These are phyloP conservation scores for Myathropa florea DNA, from an alignment of 2,888 invertebrate species.

Conservation along the genomic window DNA sequence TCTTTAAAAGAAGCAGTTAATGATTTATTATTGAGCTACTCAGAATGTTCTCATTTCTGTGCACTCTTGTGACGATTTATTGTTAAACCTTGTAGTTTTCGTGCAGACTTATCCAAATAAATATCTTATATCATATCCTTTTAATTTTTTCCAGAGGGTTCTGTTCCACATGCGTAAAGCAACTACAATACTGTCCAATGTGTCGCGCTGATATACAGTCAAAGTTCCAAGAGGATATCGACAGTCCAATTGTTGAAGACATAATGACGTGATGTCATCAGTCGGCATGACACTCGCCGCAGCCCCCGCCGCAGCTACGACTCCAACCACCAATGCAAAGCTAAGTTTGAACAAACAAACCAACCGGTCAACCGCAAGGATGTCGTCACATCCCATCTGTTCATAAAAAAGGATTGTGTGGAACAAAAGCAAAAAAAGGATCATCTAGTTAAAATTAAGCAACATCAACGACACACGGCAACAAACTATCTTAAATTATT, in stretches of 20 bases:
- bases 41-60: too few relatives aligned
- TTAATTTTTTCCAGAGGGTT: slow-evolving; percentile 87
- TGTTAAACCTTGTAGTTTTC: too few relatives aligned
- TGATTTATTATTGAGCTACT: too few relatives aligned
- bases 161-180: slow-evolving; percentile 89
- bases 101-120: too few relatives aligned
- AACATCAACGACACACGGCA: not conserved
- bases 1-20: too few relatives aligned
- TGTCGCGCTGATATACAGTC: slow-evolving; percentile 83
- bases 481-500: slow-evolving; percentile 16
- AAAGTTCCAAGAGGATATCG: slow-evolving; percentile 73
- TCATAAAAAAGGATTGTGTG: not conserved
- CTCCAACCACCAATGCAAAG: slow-evolving; percentile 47
- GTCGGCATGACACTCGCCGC: not conserved
- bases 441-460: slow-evolving; percentile 10
- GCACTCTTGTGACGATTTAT: too few relatives aligned
- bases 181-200: slow-evolving; percentile 92
- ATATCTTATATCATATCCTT: too few relatives aligned
- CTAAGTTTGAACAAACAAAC: slow-evolving; percentile 33
- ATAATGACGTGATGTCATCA: slow-evolving; percentile 57
- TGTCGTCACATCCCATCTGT: not conserved
- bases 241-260: slow-evolving; percentile 71
- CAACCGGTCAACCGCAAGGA: not conserved
- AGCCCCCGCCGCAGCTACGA: slow-evolving; percentile 3
- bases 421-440: not conserved